Evolutionary conservation across 2,113 vertebrate species (phyloP).

Genomic region (Phasianus colchicus): DNA sequence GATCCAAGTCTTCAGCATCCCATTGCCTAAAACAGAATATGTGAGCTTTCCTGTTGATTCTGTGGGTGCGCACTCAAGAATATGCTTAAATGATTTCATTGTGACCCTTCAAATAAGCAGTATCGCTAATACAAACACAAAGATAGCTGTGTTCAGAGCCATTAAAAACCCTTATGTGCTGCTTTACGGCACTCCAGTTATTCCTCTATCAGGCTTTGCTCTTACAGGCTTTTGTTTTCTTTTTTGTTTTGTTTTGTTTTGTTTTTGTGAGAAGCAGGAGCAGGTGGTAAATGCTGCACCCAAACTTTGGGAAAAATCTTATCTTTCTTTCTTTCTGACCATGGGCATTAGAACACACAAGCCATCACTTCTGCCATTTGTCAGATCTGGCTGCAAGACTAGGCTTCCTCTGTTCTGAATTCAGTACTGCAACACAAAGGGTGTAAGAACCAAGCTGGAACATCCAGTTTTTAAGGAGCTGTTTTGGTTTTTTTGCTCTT

Average conservation of each 20-base stretch:
- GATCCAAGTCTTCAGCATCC: background rate
- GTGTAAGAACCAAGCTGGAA: constrained; percentile 77
- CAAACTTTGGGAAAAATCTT: constrained; percentile 58
- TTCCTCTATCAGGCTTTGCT: background rate
- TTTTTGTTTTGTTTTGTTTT: background rate
- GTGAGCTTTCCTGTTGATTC: background rate
- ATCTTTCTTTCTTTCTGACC: constrained; percentile 60
- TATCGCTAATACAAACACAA: background rate
- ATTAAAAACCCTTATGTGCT: background rate
- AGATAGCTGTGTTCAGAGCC: background rate
- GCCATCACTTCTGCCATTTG: constrained; percentile 74
- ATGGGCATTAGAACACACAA: constrained; percentile 37
- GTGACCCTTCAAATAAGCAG: background rate
- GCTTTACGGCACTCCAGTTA: background rate
- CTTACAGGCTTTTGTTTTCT: background rate
- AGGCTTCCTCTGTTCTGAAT: constrained; percentile 79
- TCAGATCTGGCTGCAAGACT: constrained; percentile 82
- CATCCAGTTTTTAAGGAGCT: constrained; percentile 50
- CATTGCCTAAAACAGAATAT: background rate
- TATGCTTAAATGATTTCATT: background rate
- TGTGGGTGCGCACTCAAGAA: background rate
- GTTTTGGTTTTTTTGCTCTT: constrained; percentile 29
- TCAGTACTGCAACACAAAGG: constrained; percentile 80
- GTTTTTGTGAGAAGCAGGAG: background rate
- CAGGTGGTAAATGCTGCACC: constrained; percentile 5